These are phyloP conservation scores for Apostichopus japonicus DNA, from an alignment of 35 echinoderm and acorn worm species.

Conservation along the genomic window DNA sequence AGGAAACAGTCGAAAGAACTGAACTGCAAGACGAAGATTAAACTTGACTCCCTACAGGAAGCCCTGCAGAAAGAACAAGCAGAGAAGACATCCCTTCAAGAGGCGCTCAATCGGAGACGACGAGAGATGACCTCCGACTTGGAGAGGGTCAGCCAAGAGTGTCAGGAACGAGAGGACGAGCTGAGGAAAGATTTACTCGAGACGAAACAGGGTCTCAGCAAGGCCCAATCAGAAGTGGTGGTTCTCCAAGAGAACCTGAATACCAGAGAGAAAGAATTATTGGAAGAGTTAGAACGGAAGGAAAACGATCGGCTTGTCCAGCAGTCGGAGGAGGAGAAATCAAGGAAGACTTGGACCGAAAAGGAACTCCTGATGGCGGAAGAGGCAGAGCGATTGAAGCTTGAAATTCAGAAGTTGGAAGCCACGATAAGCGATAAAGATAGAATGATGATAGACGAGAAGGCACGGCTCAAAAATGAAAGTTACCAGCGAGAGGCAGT, in stretches of 20 bases:
- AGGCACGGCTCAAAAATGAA: background rate
- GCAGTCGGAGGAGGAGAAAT: background rate
- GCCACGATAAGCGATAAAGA: background rate
- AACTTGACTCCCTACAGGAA: background rate
- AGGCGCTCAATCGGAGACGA: background rate
- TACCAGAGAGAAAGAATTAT: slow-evolving; percentile 14
- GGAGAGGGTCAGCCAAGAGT: background rate
- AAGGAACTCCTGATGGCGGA: background rate
- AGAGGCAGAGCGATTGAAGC: background rate
- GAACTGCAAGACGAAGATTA: background rate
- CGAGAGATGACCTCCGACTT: background rate
- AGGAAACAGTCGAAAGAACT: background rate
- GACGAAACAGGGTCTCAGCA: slow-evolving; percentile 29
- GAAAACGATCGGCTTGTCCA: background rate
- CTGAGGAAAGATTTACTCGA: slow-evolving; percentile 34
- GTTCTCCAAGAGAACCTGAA: slow-evolving; percentile 8
- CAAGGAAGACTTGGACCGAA: background rate
- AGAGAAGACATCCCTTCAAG: slow-evolving; percentile 24
- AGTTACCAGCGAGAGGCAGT: background rate
- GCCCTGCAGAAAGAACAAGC: slow-evolving; percentile 7
- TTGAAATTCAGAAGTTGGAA: slow-evolving; percentile 26
- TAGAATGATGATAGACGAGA: slow-evolving; percentile 17
- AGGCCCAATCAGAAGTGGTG: slow-evolving; percentile 16
- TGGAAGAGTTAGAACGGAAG: slow-evolving; percentile 33
- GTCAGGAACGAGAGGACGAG: slow-evolving; percentile 26